phyloP scores from a whole-genome alignment of 1,140 invertebrate species.

The Teleogryllus occipitalis region DNA sequence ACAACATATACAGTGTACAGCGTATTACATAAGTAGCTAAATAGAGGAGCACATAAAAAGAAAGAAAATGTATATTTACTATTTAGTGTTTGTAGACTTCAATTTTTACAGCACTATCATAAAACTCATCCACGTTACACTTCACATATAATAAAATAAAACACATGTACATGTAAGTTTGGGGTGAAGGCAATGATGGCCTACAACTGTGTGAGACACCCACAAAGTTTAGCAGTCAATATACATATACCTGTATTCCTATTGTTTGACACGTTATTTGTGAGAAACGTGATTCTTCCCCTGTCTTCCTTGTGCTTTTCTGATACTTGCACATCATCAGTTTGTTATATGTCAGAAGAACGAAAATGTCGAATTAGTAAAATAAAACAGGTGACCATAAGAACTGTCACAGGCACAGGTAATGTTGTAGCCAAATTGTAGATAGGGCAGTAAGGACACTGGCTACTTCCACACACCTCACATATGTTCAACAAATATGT shows the following conservation, averaged over 20 bases:
- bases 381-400: background rate
- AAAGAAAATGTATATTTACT: too few relatives aligned
- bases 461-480: slow-evolving; percentile 95
- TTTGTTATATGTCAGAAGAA: background rate
- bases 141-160: background rate
- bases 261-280: background rate
- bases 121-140: too few relatives aligned
- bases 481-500: slow-evolving; percentile 90
- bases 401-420: background rate
- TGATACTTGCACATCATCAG: background rate
- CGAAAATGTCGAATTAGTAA: slow-evolving; percentile 5
- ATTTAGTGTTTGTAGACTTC: too few relatives aligned
- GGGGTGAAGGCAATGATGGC: background rate
- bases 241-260: background rate
- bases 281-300: background rate
- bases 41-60: too few relatives aligned
- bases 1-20: too few relatives aligned
- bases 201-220: background rate
- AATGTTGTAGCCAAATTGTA: slow-evolving; percentile 57
- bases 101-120: too few relatives aligned
- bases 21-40: too few relatives aligned
- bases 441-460: slow-evolving; percentile 93
- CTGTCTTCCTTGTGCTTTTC: background rate
- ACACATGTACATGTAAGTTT: background rate
- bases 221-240: background rate